Conservation (phyloP, 2,113 vertebrate genomes). For the Heterocephalus glaber region DNA sequence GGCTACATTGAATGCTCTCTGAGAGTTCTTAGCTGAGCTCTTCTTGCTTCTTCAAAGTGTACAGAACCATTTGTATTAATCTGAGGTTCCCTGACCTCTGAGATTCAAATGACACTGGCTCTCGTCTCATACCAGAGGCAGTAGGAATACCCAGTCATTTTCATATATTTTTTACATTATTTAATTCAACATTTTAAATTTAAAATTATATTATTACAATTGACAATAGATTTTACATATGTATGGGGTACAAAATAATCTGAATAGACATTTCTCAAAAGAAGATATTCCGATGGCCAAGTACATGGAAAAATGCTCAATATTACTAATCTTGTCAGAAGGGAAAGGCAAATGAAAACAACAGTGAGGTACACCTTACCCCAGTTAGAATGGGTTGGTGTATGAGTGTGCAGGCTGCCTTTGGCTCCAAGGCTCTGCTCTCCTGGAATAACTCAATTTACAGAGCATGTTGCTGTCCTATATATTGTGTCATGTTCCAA, state of each 20-base stretch:
- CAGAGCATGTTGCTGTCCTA: neutral
- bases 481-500: neutral
- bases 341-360: neutral
- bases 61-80: neutral
- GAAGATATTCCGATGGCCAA: neutral
- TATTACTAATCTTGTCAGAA: neutral
- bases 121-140: neutral
- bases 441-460: neutral
- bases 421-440: neutral
- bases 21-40: neutral
- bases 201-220: neutral
- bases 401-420: neutral
- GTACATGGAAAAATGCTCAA: neutral
- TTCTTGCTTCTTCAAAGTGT: neutral
- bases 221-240: neutral
- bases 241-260: neutral
- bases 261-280: neutral
- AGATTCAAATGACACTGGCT: neutral
- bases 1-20: neutral
- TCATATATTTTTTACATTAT: neutral
- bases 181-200: neutral
- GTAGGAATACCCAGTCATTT: neutral
- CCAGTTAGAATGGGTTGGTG: neutral
- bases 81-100: neutral
- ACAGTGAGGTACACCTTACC: neutral